Evolutionary conservation across 1,140 invertebrate genomes (phyloP).

Genomic region (Metopolophium dirhodum): DNA sequence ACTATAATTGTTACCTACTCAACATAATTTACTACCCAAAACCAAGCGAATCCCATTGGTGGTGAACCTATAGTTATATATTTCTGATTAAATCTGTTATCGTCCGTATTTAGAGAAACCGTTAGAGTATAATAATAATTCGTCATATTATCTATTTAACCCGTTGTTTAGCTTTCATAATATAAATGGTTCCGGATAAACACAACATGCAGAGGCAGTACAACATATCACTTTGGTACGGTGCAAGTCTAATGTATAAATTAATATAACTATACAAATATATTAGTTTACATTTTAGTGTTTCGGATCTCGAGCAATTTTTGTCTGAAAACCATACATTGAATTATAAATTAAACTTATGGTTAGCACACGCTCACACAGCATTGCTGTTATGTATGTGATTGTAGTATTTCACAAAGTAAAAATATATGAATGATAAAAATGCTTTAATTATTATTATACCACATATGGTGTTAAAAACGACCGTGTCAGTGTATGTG

Average conservation of each 20-base stretch:
- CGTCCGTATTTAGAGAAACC: neutral
- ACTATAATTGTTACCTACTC: neutral
- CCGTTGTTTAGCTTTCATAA: neutral
- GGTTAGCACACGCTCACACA: neutral
- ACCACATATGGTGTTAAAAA: neutral
- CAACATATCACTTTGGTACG: neutral
- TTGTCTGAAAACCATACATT: neutral
- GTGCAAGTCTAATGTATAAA: neutral
- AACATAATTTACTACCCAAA: neutral
- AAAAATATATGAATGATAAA: neutral
- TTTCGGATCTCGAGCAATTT: neutral
- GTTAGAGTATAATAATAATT: conserved; percentile 10
- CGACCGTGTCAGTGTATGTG: neutral
- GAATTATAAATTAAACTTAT: neutral
- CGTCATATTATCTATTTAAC: neutral
- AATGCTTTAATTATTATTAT: neutral
- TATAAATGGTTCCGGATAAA: neutral
- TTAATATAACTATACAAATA: neutral
- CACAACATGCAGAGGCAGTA: neutral
- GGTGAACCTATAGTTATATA: neutral
- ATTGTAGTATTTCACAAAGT: neutral
- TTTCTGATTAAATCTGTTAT: neutral
- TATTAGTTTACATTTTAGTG: neutral
- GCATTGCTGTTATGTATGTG: neutral
- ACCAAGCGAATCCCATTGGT: too few species aligned